phyloP scores from a whole-genome alignment of 2,113 vertebrate genomes.

The Odobenus rosmarus region DNA sequence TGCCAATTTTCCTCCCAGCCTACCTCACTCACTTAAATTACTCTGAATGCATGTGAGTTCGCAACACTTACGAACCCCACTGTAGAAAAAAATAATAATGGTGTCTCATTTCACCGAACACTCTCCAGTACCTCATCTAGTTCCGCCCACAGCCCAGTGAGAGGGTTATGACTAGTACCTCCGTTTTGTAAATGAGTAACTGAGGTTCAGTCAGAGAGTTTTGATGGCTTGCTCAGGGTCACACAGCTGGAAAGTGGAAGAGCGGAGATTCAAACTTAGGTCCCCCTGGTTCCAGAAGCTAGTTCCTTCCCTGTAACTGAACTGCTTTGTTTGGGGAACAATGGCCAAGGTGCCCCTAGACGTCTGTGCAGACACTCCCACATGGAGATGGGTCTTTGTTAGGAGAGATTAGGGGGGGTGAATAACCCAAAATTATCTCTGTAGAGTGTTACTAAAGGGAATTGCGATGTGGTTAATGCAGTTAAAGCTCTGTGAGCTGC shows the following conservation, averaged over 20 bases:
- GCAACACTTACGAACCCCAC: neutral
- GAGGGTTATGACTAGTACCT: neutral
- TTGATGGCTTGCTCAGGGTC: neutral
- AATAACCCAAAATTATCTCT: constrained; percentile 14
- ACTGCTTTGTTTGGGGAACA: neutral
- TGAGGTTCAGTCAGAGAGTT: neutral
- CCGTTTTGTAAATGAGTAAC: neutral
- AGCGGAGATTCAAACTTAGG: neutral
- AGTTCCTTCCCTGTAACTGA: neutral
- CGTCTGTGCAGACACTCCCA: neutral
- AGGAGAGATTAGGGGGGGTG: neutral
- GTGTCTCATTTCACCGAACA: neutral
- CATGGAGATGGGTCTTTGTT: neutral
- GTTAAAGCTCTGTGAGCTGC: neutral
- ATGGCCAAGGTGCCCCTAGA: neutral
- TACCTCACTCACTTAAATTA: neutral
- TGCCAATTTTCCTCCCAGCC: neutral
- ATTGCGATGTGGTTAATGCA: neutral
- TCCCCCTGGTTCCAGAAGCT: neutral
- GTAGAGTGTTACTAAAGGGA: neutral
- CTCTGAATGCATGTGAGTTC: neutral
- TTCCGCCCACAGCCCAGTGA: neutral
- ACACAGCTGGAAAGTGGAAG: neutral
- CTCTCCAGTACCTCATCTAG: neutral
- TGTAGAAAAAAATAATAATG: neutral